Conservation (phyloP, 2,797 vertebrate genomes). For the Mus minutoides region DNA sequence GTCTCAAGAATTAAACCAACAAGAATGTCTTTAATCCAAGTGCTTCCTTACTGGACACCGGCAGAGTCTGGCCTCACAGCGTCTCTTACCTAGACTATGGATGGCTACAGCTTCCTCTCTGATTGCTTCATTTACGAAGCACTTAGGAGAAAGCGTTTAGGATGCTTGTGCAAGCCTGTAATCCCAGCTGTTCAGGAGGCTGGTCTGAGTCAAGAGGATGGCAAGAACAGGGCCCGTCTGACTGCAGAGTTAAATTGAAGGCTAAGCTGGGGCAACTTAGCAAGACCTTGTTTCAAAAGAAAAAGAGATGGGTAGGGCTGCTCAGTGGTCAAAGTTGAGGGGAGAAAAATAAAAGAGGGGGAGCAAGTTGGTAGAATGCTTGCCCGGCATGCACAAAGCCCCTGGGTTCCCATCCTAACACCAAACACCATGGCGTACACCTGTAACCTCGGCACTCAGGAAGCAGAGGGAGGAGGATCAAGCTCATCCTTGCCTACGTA, state of each 20-base stretch:
- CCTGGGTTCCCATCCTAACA: background rate
- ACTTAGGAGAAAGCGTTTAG: background rate
- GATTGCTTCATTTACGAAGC: background rate
- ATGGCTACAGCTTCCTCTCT: background rate
- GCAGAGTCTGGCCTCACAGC: too few relatives aligned
- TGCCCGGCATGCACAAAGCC: background rate
- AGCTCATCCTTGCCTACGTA: background rate
- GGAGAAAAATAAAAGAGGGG: background rate
- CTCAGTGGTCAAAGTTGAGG: background rate
- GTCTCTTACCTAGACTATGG: background rate
- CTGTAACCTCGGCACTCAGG: background rate
- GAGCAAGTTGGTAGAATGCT: background rate
- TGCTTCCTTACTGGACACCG: background rate
- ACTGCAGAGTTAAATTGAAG: background rate
- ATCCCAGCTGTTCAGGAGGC: background rate
- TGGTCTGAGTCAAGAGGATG: background rate
- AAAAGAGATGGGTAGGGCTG: background rate
- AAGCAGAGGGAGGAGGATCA: background rate
- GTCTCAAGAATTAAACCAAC: background rate
- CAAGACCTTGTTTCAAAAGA: background rate
- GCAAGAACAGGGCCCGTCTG: background rate
- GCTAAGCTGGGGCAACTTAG: background rate
- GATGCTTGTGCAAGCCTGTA: background rate
- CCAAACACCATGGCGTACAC: background rate
- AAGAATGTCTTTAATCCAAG: background rate